Conservation (phyloP, 2,888 invertebrate species). For the Andrena flavipes region DNA sequence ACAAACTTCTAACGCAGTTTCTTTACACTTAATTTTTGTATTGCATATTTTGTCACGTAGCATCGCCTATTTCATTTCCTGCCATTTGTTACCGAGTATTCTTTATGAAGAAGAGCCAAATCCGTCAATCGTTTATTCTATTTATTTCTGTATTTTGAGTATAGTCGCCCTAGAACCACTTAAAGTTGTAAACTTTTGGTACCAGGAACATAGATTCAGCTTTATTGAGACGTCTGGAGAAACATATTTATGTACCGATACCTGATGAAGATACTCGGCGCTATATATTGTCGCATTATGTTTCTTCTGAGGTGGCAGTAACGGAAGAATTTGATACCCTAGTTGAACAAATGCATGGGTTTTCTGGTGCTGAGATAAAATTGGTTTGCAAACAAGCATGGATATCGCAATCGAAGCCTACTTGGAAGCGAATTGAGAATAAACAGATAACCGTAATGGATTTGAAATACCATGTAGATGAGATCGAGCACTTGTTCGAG, state of each 20-base stretch:
- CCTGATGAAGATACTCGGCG: conserved; percentile 89
- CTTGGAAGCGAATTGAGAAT: conserved; percentile 86
- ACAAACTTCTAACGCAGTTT: too few relatives aligned
- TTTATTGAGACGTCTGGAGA: conserved; percentile 94
- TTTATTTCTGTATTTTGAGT: not conserved
- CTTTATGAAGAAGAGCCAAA: too few relatives aligned
- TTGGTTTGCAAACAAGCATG: conserved; percentile 95
- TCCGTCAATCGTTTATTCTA: too few relatives aligned
- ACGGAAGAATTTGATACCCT: conserved; percentile 85
- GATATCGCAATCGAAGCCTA: conserved; percentile 91
- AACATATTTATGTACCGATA: conserved; percentile 92
- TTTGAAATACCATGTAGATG: conserved; percentile 26
- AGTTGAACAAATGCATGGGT: conserved; percentile 88
- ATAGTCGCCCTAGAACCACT: not conserved
- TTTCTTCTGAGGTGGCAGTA: conserved; percentile 85
- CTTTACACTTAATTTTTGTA: too few relatives aligned
- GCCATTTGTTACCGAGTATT: too few relatives aligned
- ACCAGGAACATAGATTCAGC: conserved; percentile 94
- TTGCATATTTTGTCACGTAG: too few relatives aligned
- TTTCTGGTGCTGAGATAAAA: conserved; percentile 95
- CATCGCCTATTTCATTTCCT: too few relatives aligned
- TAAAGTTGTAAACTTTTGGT: conserved; percentile 7
- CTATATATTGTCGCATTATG: conserved; percentile 88
- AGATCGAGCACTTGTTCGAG: rapidly evolving
- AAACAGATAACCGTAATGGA: conserved; percentile 38